Evolutionary conservation across 2,797 vertebrate genomes (phyloP).

Genomic region (Alfaro cultratus): DNA sequence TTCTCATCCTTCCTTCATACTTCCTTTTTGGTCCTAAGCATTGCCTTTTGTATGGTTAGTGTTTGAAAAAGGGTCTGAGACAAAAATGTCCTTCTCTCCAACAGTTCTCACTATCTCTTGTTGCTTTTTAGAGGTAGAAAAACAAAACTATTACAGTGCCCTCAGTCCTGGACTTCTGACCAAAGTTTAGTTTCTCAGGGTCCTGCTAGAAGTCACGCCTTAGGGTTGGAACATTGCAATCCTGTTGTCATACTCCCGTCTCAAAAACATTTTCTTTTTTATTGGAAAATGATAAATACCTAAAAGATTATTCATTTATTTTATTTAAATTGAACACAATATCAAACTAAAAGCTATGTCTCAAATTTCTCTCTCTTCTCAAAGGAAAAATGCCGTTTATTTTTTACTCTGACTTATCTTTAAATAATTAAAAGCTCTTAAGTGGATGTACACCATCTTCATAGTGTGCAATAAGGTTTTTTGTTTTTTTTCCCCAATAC

Average conservation of each 20-base stretch:
- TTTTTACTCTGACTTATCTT: not conserved
- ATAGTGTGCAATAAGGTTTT: not conserved
- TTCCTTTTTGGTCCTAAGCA: not conserved
- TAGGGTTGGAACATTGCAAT: constrained; percentile 11
- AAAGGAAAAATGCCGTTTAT: not conserved
- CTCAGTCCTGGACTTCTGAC: constrained; percentile 4
- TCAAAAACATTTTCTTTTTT: not conserved
- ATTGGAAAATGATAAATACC: not conserved
- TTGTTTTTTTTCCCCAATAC: not conserved
- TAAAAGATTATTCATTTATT: not conserved
- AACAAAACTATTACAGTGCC: not conserved
- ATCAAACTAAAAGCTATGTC: not conserved
- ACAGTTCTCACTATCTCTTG: not conserved
- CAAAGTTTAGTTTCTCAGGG: constrained; percentile 53
- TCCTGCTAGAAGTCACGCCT: constrained; percentile 58
- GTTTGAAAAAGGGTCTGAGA: not conserved
- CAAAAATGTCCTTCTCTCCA: not conserved
- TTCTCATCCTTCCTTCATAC: not conserved
- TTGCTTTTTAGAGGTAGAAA: not conserved
- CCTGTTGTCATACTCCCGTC: constrained; percentile 28
- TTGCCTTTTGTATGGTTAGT: not conserved
- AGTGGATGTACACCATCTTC: not conserved
- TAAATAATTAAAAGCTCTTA: not conserved
- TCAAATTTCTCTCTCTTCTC: not conserved
- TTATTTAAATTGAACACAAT: not conserved